Conservation (phyloP, 2,113 vertebrate species). For the human region GRCh38 chr3:94543001-94543500, state of each 20-base stretch:
- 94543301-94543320: background rate
- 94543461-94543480: background rate
- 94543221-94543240: background rate
- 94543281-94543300: slow-evolving; percentile 15
- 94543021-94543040: background rate
- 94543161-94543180: background rate
- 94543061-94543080: background rate
- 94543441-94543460: background rate
- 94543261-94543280: background rate
- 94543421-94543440: background rate
- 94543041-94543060: background rate
- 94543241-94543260: background rate
- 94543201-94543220: background rate
- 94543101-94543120: background rate
- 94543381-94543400: background rate
- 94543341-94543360: background rate
- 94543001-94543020: background rate
- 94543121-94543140: background rate
- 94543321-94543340: background rate
- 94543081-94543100: slow-evolving; percentile 32
- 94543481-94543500: background rate
- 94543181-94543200: slow-evolving; percentile 25
- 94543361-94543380: background rate
- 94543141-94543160: slow-evolving; percentile 20
- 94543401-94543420: background rate